Evolutionary conservation across 2,113 vertebrate species (phyloP).

Genomic region (Columba livia): DNA sequence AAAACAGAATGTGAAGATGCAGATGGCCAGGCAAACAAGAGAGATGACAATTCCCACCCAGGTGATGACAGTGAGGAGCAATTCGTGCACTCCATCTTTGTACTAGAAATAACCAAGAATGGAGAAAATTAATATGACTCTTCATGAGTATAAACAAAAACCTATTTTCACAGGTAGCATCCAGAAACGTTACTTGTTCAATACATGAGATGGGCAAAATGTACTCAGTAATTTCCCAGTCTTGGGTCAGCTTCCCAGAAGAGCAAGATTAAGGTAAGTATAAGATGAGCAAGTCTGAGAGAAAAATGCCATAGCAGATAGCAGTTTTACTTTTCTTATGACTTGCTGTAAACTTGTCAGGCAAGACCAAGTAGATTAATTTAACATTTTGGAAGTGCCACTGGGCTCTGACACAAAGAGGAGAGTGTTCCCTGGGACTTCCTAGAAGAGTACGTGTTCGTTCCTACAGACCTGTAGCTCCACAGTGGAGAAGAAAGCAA

Average conservation of each 20-base stretch:
- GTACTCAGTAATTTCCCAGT: conserved; percentile 11
- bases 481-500: neutral
- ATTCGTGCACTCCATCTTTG: conserved; percentile 84
- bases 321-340: neutral
- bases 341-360: neutral
- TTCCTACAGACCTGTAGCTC: neutral
- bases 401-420: neutral
- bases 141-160: conserved; percentile 42
- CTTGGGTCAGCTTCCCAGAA: conserved; percentile 12
- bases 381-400: neutral
- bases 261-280: neutral
- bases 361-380: neutral
- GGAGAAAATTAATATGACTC: conserved; percentile 59
- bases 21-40: conserved; percentile 94
- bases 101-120: conserved; percentile 78
- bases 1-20: conserved; percentile 99
- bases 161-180: conserved; percentile 24
- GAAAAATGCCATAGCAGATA: neutral
- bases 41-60: conserved; percentile 96
- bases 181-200: conserved; percentile 36
- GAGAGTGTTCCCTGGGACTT: neutral
- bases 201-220: conserved; percentile 35
- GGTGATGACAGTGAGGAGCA: conserved; percentile 93
- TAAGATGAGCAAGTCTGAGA: neutral
- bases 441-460: neutral